Evolutionary conservation across 2,113 vertebrate species (phyloP).

Genomic region (Tretioscincus oriximinensis): DNA sequence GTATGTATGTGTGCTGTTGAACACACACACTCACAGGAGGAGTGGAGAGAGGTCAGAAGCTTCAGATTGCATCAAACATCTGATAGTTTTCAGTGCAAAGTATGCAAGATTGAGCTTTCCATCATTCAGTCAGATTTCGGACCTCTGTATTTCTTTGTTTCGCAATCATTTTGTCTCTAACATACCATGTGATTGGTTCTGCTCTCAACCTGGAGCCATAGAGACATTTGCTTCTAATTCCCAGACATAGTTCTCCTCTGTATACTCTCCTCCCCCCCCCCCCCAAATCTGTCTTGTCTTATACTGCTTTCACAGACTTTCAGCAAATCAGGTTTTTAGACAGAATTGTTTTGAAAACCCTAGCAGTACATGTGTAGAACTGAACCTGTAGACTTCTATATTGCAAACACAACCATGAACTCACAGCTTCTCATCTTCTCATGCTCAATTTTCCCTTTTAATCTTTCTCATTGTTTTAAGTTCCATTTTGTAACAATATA

Average conservation of each 20-base stretch:
- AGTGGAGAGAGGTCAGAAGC: neutral
- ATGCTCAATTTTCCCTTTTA: no score
- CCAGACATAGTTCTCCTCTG: neutral
- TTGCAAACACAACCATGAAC: no score
- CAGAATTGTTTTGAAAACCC: no score
- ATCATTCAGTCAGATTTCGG: neutral
- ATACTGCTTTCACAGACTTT: no score
- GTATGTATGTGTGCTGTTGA: neutral
- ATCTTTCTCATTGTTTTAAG: no score
- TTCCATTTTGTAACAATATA: no score
- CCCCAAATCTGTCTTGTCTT: neutral
- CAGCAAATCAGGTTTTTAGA: no score
- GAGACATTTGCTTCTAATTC: neutral
- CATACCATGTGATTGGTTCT: neutral
- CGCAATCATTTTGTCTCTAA: neutral
- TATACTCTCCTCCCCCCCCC: neutral
- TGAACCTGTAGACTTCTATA: no score
- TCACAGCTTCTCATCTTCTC: no score
- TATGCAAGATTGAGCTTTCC: neutral
- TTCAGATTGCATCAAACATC: slow-evolving; percentile 28
- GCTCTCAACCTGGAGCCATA: neutral
- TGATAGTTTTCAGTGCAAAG: slow-evolving; percentile 55
- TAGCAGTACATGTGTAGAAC: no score
- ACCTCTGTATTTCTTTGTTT: neutral
- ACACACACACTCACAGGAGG: neutral